Conservation (phyloP, 1,140 invertebrate genomes). For the Teleopsis dalmanni region DNA sequence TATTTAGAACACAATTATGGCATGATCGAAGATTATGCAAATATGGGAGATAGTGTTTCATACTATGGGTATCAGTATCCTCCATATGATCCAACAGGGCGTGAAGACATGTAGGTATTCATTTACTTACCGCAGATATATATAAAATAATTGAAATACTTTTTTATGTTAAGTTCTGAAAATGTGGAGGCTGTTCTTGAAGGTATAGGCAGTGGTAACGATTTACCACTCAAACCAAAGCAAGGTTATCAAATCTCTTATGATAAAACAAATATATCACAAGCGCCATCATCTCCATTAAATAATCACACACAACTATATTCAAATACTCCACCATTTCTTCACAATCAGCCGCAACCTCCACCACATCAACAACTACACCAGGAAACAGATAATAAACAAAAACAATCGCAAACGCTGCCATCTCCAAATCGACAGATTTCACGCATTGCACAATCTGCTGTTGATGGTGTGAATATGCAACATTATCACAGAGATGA, state of each 20-base stretch:
- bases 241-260: constrained; percentile 38
- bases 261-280: constrained; percentile 31
- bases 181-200: constrained; percentile 43
- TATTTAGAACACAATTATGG: constrained; percentile 53
- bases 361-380: constrained; percentile 34
- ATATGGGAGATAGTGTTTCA: constrained; percentile 48
- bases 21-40: constrained; percentile 41
- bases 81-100: constrained; percentile 39
- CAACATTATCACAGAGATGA: constrained; percentile 32
- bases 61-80: constrained; percentile 53
- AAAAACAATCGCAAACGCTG: constrained; percentile 37
- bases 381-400: constrained; percentile 32
- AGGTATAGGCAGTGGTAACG: constrained; percentile 26
- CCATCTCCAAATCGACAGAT: constrained; percentile 41
- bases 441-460: constrained; percentile 27
- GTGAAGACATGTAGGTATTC: constrained; percentile 40
- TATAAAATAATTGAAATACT: neutral
- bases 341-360: constrained; percentile 25
- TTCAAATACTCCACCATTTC: constrained; percentile 30
- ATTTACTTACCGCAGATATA: too few relatives aligned
- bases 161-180: constrained; percentile 26
- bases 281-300: constrained; percentile 17
- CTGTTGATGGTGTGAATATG: constrained; percentile 8
- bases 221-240: constrained; percentile 24
- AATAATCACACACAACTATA: constrained; percentile 18